phyloP scores from a whole-genome alignment of 2,888 invertebrate species.

The Scaptomyza reducta region DNA sequence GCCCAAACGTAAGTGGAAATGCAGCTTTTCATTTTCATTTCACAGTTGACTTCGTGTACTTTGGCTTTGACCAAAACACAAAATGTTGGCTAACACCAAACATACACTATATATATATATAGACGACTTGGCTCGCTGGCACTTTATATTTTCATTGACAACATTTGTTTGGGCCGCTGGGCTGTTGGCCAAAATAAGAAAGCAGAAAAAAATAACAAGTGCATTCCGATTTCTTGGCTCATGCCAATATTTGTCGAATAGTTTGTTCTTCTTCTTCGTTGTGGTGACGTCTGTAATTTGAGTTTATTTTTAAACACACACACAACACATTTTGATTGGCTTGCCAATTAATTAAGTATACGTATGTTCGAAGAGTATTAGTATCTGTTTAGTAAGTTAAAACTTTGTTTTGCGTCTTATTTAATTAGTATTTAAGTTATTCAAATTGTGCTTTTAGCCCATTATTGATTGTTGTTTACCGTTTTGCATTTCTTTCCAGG shows the following conservation, averaged over 20 bases:
- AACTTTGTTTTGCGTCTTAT: slow-evolving; percentile 49
- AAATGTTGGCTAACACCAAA: not conserved
- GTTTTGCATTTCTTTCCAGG: slow-evolving; percentile 65
- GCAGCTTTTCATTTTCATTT: slow-evolving; percentile 39
- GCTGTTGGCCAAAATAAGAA: slow-evolving; percentile 31
- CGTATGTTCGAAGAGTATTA: not conserved
- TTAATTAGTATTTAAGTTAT: slow-evolving; percentile 15
- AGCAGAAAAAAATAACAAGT: too few relatives aligned
- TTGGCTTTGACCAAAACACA: slow-evolving; percentile 1
- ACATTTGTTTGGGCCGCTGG: slow-evolving; percentile 29
- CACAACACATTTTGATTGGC: slow-evolving; percentile 16
- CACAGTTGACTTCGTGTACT: slow-evolving; percentile 29
- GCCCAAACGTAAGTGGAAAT: slow-evolving; percentile 31
- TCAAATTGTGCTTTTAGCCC: slow-evolving; percentile 17
- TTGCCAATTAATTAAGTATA: slow-evolving; percentile 68
- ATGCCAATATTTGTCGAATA: slow-evolving; percentile 1
- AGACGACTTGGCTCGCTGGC: slow-evolving; percentile 13
- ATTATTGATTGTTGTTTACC: slow-evolving; percentile 61
- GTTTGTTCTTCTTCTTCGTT: not conserved
- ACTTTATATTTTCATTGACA: slow-evolving; percentile 48
- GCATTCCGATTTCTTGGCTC: slow-evolving; percentile 54
- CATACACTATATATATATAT: not conserved
- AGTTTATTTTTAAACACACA: slow-evolving; percentile 42
- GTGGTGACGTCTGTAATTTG: slow-evolving; percentile 63
- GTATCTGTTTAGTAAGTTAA: slow-evolving; percentile 5